These are phyloP conservation scores for Tetragnatha versicolor DNA, from an alignment of 1,140 invertebrate genomes.

Conservation along the genomic window DNA sequence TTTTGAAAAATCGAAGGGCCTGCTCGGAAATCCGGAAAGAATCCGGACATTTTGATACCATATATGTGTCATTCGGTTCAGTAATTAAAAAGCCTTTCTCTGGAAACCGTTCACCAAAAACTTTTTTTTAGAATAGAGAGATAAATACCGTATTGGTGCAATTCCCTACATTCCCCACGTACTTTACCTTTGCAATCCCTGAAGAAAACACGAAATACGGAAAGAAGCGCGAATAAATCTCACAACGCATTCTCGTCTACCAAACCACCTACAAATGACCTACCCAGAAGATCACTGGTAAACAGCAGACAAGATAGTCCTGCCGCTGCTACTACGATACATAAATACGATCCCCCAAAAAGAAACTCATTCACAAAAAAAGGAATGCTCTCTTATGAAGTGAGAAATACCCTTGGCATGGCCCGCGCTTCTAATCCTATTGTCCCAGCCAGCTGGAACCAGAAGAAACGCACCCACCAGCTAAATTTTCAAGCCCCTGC, in stretches of 20 bases:
- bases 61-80: too few relatives aligned
- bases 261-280: constrained; percentile 21
- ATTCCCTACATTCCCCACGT: too few relatives aligned
- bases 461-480: constrained; percentile 14
- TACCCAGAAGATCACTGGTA: not conserved
- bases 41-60: too few relatives aligned
- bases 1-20: too few relatives aligned
- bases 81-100: too few relatives aligned
- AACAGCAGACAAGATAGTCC: not conserved
- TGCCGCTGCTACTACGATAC: not conserved
- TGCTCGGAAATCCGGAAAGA: too few relatives aligned
- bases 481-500: constrained; percentile 10
- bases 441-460: constrained; percentile 8
- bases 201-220: too few relatives aligned
- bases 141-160: too few relatives aligned
- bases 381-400: not conserved
- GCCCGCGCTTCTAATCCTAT: constrained; percentile 1
- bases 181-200: too few relatives aligned
- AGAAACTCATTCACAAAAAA: not conserved
- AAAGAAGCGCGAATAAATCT: too few relatives aligned
- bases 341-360: constrained; percentile 1
- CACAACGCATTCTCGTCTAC: not conserved
- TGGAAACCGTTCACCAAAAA: too few relatives aligned
- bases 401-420: constrained; percentile 12
- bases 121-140: too few relatives aligned